phyloP scores from a whole-genome alignment of 2,113 vertebrate species.

The Trachemys scripta region DNA sequence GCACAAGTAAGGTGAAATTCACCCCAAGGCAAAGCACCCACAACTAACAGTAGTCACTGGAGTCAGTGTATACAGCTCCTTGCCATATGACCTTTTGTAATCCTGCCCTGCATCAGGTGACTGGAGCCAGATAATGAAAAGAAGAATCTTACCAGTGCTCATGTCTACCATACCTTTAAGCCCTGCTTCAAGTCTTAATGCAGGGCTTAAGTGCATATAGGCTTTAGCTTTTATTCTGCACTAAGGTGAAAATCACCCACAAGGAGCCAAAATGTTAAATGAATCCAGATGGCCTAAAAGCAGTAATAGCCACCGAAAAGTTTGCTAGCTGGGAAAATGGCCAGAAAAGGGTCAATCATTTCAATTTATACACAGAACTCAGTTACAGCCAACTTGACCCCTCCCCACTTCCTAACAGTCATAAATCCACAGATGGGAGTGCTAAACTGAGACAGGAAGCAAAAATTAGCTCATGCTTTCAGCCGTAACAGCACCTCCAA shows the following conservation, averaged over 20 bases:
- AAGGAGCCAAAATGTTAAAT: not conserved
- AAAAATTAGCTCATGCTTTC: not conserved
- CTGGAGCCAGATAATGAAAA: not conserved
- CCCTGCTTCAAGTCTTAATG: not conserved
- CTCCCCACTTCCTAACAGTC: slow-evolving; percentile 40
- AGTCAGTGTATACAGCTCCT: not conserved
- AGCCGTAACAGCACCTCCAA: not conserved
- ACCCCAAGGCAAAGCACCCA: no score
- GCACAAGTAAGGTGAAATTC: no score
- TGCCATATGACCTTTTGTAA: not conserved
- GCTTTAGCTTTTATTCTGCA: not conserved
- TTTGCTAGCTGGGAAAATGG: slow-evolving; percentile 9
- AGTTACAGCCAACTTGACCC: slow-evolving; percentile 49
- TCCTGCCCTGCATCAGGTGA: not conserved
- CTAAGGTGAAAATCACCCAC: not conserved
- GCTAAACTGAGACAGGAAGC: slow-evolving; percentile 5
- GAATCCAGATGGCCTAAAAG: not conserved
- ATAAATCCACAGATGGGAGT: slow-evolving; percentile 18
- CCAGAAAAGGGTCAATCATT: slow-evolving; percentile 21
- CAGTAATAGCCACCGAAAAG: not conserved
- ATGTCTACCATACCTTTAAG: not conserved
- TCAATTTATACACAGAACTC: slow-evolving; percentile 37
- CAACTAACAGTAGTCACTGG: no score
- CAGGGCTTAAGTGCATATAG: not conserved
- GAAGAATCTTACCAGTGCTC: not conserved